Evolutionary conservation across 2,797 vertebrate species (phyloP).

Genomic region (Pempheris klunzingeri): DNA sequence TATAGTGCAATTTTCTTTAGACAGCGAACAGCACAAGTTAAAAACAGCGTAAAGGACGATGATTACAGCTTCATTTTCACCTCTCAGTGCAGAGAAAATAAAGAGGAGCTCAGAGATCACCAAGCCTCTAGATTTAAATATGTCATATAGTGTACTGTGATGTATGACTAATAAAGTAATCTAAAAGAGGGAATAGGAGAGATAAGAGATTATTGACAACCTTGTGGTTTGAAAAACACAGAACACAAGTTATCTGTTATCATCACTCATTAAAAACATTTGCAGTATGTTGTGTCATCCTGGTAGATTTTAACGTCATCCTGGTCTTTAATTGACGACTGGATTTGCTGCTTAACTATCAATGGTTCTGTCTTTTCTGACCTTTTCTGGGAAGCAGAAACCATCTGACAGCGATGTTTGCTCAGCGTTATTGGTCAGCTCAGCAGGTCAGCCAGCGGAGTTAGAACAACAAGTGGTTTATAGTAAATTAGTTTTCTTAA

Average conservation of each 20-base stretch:
- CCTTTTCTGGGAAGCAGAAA: neutral
- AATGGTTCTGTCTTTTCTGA: slow-evolving; percentile 2
- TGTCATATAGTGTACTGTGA: too few species aligned
- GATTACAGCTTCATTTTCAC: neutral
- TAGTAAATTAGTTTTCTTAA: slow-evolving; percentile 63
- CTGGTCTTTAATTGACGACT: neutral
- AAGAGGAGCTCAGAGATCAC: neutral
- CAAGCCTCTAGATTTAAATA: too few species aligned
- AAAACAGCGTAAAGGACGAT: neutral
- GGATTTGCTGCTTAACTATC: neutral
- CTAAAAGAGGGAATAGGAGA: neutral
- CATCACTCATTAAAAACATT: too few species aligned
- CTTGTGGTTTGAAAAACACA: neutral
- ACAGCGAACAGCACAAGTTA: neutral
- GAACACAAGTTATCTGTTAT: too few species aligned
- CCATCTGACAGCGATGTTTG: neutral
- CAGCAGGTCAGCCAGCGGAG: slow-evolving; percentile 34
- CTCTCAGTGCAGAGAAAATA: neutral
- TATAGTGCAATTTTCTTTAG: slow-evolving; percentile 4
- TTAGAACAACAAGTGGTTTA: slow-evolving; percentile 48
- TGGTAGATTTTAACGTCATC: neutral
- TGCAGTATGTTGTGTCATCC: neutral
- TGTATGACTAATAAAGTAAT: too few species aligned
- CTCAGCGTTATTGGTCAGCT: slow-evolving; percentile 18
- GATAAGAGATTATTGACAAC: neutral